Evolutionary conservation across 2,888 invertebrate species (phyloP).

Genomic region (Anagyrus pseudococci): DNA sequence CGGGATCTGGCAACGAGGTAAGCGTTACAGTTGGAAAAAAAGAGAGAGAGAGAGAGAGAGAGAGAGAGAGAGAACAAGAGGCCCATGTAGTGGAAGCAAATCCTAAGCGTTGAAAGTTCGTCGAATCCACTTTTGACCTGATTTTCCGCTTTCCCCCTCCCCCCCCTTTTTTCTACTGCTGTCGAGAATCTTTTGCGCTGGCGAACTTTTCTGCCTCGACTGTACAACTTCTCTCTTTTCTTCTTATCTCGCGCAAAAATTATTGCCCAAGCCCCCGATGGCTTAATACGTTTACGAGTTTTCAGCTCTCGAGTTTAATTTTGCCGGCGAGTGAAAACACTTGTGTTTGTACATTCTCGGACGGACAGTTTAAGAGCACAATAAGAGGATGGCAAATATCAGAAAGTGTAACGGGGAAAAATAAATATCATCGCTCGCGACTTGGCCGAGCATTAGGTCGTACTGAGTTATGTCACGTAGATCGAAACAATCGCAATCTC

Average conservation of each 20-base stretch:
- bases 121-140: constrained; percentile 20
- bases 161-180: constrained; percentile 2
- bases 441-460: too few relatives aligned
- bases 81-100: not conserved
- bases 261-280: not conserved
- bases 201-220: constrained; percentile 8
- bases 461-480: too few relatives aligned
- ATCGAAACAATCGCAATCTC: too few relatives aligned
- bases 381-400: too few relatives aligned
- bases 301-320: too few relatives aligned
- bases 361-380: too few relatives aligned
- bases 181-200: constrained; percentile 1
- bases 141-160: constrained; percentile 12
- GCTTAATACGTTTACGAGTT: not conserved
- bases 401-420: too few relatives aligned
- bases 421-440: too few relatives aligned
- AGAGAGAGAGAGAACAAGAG: not conserved
- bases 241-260: not conserved
- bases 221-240: not conserved
- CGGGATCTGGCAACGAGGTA: constrained; percentile 85
- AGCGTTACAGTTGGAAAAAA: constrained; percentile 36
- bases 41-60: not conserved
- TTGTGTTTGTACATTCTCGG: too few relatives aligned
- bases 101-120: constrained; percentile 23
- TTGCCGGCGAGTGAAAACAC: too few relatives aligned